Evolutionary conservation across 2,888 invertebrate genomes (phyloP), one percentile per base, ranked within the genome.

Genomic region (Acanthoscelides obtectus): DNA sequence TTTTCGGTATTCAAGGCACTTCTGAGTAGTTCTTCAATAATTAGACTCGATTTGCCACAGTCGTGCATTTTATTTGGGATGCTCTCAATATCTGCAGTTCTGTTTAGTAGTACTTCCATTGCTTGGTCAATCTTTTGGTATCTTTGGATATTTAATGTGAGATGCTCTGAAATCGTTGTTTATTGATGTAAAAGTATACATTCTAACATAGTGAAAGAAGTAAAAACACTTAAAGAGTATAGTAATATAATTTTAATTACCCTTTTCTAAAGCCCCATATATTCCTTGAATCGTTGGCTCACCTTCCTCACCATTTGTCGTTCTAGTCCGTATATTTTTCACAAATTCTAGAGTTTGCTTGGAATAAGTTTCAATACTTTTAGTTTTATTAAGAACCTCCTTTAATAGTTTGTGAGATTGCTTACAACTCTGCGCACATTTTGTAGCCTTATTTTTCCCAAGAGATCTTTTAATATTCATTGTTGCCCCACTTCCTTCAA

Each of bases 271-370:
- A 45, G 17, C 12, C 17, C 17, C 45, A 45, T 45, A 12, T 12
- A 3, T 12, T 4, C 17, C 5, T 45, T 45, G 45, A 12, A 45
- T 12, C 6, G 6, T 3, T 45, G 6, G 45, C 17, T 45, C 45
- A 6, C 12, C 6, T 45, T 4, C 45, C 17, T 12, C 17, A 45
- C 1, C 17, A 1, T 45, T 45, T 12, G 12, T 45, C 1, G 84
- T 71, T 22, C 79, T 76, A 63, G 80, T 79, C 66, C 82, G 78
- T 63, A 87, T 76, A 20, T 82, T 79, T 45, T 85, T 83, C 66
- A 87, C 74, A 68, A 77, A 75, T 71, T 80, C 79, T n/a, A 77
- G 77, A 20, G 80, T 81, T 66, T 81, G 79, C 73, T 80, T 81
- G 69, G 79, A 80, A 17, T 4, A 3, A 45, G 12, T 45, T 45